phyloP scores from a whole-genome alignment of 2,797 vertebrate genomes.

The Bothrops alternatus region DNA sequence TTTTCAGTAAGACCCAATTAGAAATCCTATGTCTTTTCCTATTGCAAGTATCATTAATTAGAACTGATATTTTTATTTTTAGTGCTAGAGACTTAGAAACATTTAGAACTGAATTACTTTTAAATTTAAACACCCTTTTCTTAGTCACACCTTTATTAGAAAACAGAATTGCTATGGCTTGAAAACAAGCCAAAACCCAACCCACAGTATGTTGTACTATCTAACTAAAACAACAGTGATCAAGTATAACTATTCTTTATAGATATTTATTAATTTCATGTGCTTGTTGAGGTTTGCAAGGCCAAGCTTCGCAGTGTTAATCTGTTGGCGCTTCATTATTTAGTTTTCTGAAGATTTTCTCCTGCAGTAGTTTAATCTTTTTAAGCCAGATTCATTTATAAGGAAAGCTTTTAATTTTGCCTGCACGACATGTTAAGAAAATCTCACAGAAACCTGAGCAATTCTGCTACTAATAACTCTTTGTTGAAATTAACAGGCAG shows the following conservation, averaged over 20 bases:
- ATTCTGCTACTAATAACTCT: neutral
- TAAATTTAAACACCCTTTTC: neutral
- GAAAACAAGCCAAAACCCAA: conserved; percentile 14
- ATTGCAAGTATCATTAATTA: neutral
- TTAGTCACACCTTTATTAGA: conserved; percentile 8
- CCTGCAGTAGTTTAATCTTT: neutral
- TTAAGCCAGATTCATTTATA: conserved; percentile 13
- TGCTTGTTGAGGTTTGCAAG: conserved; percentile 21
- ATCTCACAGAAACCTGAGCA: neutral
- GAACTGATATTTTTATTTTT: neutral
- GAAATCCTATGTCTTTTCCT: neutral
- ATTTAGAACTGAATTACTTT: neutral
- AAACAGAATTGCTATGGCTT: neutral
- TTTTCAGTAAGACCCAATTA: neutral
- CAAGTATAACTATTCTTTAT: conserved; percentile 13
- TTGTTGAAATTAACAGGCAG: neutral
- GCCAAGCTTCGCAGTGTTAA: neutral
- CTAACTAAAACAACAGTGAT: conserved; percentile 19
- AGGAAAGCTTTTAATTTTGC: conserved; percentile 6
- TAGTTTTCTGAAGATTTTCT: neutral
- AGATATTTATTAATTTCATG: conserved; percentile 36
- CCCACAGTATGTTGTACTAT: neutral
- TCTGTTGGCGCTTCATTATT: conserved; percentile 13
- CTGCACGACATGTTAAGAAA: neutral
- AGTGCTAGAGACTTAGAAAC: neutral